These are phyloP conservation scores for Apus apus DNA, from an alignment of 2,113 vertebrate genomes.

Conservation along the genomic window DNA sequence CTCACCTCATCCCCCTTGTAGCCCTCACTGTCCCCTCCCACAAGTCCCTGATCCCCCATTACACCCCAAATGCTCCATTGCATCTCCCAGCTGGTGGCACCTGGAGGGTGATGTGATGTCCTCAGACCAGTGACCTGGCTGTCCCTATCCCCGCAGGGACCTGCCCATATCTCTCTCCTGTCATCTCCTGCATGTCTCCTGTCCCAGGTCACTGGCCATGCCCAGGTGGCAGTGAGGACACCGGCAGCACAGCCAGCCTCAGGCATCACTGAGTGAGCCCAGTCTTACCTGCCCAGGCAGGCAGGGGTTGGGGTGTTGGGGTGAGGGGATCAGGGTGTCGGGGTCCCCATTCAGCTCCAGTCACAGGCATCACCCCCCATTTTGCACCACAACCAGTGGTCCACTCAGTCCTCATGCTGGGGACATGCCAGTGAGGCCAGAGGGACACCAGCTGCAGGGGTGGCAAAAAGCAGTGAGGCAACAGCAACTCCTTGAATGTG, in stretches of 20 bases:
- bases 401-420: accelerated
- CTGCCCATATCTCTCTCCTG: background rate
- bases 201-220: accelerated
- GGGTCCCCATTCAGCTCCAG: background rate
- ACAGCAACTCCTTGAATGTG: accelerated
- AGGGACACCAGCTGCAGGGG: background rate
- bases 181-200: accelerated
- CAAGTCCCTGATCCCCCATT: no score
- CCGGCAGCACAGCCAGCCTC: background rate
- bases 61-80: accelerated
- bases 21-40: background rate
- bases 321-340: no score
- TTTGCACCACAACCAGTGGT: background rate
- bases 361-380: no score
- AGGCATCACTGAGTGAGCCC: accelerated
- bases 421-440: accelerated
- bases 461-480: accelerated
- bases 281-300: background rate
- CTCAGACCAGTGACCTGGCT: accelerated
- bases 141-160: background rate
- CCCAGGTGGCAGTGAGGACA: background rate
- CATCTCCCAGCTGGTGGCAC: background rate
- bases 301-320: no score
- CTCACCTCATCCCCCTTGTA: accelerated
- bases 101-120: background rate